These are phyloP conservation scores for Biston stratarius DNA, from an alignment of 2,888 invertebrate species.

Conservation along the genomic window DNA sequence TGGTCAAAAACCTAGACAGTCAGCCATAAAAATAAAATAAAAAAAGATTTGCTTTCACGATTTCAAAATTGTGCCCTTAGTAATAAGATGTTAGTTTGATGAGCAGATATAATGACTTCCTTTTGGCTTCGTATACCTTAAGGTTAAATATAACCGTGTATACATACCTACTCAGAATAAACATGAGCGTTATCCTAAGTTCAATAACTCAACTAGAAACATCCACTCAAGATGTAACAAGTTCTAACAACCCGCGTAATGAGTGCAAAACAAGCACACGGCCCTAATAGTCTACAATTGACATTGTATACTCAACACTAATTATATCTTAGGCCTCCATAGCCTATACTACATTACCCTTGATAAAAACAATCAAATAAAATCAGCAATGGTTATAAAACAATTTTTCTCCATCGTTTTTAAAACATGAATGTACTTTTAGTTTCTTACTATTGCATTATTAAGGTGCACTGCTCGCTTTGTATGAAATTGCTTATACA, in stretches of 20 bases:
- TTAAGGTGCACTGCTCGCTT: not conserved
- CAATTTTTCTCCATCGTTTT: not conserved
- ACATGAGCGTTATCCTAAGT: not conserved
- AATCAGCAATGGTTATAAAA: constrained; percentile 9
- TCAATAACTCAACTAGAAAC: constrained; percentile 19
- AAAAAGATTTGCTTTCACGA: too few species aligned
- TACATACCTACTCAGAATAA: not conserved
- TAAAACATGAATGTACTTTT: not conserved
- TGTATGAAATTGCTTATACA: not conserved
- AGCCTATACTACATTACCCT: not conserved
- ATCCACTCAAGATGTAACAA: constrained; percentile 29
- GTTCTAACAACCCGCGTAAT: constrained; percentile 35
- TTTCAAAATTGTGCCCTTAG: too few species aligned
- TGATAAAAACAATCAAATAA: not conserved
- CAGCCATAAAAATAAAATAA: too few species aligned
- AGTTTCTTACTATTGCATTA: not conserved
- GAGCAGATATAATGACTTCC: too few species aligned
- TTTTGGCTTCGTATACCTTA: too few species aligned
- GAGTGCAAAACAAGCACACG: constrained; percentile 45
- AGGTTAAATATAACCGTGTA: too few species aligned
- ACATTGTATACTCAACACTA: not conserved
- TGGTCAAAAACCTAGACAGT: too few species aligned
- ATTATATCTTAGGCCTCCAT: not conserved
- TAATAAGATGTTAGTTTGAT: too few species aligned
- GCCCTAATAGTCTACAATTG: constrained; percentile 31